Evolutionary conservation across 2,113 vertebrate genomes (phyloP), one percentile per base, ranked within the genome.

Genomic region (Periophthalmodon schlosseri): DNA sequence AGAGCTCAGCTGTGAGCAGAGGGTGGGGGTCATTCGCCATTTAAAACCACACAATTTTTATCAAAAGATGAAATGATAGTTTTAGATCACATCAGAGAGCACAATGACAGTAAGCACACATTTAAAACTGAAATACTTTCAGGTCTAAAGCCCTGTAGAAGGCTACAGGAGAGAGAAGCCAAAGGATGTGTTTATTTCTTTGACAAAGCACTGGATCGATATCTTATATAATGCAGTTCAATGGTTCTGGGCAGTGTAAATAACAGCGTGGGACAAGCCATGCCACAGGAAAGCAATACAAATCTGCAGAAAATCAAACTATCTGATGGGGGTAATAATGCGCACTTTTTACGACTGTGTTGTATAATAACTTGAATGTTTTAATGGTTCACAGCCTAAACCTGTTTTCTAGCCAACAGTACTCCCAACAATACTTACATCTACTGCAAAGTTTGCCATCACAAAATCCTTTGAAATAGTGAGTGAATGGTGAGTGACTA

Each of bases 141-240:
- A 64, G 34, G n/a, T 52, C 21, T n/a, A 4, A 52, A 12, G 13
- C 54, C 44, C 23, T 8, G 50, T 24, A 9, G 50, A 54, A 6
- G 50, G 14, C 16, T 50, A 52, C 20, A 63, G 20, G 2, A 65
- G 57, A 36, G n/a, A 52, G 16, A 64, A 15, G 4, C 18, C n/a
- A 67, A 63, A 49, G 69, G 36, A 20, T 20, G 52, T 72, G 61
- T 70, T 72, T 49, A 71, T 49, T 46, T 54, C 16, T 44, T 70
- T 60, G 50, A 47, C 34, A 63, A 49, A 63, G 10, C 56, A 13
- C 23, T 11, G 49, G 68, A 80, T 69, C 63, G 64, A 71, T 34
- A 34, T 33, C 60, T 63, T 63, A 20, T 63, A 63, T 20, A 63
- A 63, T 63, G 1, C 28, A 63, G 60, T 34, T 63, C 60, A 34